These are phyloP conservation scores for Tenthredo notha DNA, from an alignment of 2,888 invertebrate genomes.

Conservation along the genomic window DNA sequence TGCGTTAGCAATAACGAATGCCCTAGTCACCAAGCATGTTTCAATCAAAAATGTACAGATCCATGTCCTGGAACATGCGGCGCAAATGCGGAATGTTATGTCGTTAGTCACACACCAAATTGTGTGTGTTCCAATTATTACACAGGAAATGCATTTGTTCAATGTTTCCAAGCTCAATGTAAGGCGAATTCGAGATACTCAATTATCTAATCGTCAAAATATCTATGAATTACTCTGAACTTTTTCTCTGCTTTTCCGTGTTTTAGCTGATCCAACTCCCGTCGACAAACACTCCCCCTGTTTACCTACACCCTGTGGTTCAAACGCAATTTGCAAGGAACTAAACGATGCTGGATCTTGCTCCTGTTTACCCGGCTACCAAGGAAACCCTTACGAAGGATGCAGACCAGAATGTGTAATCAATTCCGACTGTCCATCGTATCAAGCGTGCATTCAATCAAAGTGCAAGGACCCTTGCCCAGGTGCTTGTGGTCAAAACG, in stretches of 20 bases:
- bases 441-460: slow-evolving; percentile 82
- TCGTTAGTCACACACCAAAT: slow-evolving; percentile 87
- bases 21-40: slow-evolving; percentile 83
- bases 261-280: slow-evolving; percentile 61
- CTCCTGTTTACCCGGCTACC: slow-evolving; percentile 85
- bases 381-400: slow-evolving; percentile 88
- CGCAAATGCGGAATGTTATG: slow-evolving; percentile 85
- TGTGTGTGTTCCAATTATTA: slow-evolving; percentile 77
- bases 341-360: slow-evolving; percentile 88
- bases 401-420: slow-evolving; percentile 84
- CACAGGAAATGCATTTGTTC: slow-evolving; percentile 70
- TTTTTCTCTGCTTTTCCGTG: slow-evolving; percentile 32
- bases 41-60: slow-evolving; percentile 86
- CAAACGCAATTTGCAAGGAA: slow-evolving; percentile 90
- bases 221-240: slow-evolving; percentile 23
- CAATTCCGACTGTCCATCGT: slow-evolving; percentile 83
- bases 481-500: slow-evolving; percentile 79
- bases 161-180: slow-evolving; percentile 63
- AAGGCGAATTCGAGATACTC: slow-evolving; percentile 36
- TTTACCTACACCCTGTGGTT: slow-evolving; percentile 89
- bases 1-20: slow-evolving; percentile 87
- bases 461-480: slow-evolving; percentile 84
- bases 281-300: slow-evolving; percentile 81
- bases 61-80: slow-evolving; percentile 88
- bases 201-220: neutral